phyloP scores from a whole-genome alignment of 2,888 invertebrate genomes.

The Drosophila atripex region DNA sequence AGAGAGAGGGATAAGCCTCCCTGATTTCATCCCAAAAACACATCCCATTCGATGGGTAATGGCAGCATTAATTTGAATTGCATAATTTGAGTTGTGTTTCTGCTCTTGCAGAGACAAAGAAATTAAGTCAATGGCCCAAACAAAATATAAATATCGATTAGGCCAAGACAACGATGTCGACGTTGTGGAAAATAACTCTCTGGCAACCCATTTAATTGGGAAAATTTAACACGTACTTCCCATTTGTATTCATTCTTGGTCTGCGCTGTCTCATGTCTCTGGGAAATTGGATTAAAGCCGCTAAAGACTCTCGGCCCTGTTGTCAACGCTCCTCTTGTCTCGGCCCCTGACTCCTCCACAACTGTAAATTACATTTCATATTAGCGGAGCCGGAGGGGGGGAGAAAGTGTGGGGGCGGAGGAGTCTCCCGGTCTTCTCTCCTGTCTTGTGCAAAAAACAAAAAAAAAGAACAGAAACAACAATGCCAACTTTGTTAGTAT shows the following conservation, averaged over 20 bases:
- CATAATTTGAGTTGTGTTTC: slow-evolving; percentile 71
- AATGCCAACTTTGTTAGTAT: slow-evolving; percentile 70
- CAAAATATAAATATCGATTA: slow-evolving; percentile 77
- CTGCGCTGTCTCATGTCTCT: slow-evolving; percentile 56
- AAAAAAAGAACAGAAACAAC: slow-evolving; percentile 8
- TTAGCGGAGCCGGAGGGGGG: slow-evolving; percentile 23
- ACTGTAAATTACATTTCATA: slow-evolving; percentile 74
- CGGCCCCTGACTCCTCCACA: slow-evolving; percentile 42
- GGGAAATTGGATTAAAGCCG: slow-evolving; percentile 76
- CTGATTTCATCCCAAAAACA: slow-evolving; percentile 12
- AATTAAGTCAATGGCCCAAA: slow-evolving; percentile 75
- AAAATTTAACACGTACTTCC: slow-evolving; percentile 82
- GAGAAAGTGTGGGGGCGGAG: slow-evolving; percentile 1
- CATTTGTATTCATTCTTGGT: slow-evolving; percentile 81
- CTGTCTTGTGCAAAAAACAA: slow-evolving; percentile 30
- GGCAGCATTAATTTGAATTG: slow-evolving; percentile 76
- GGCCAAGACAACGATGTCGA: slow-evolving; percentile 16
- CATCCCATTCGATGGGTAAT: slow-evolving; percentile 49
- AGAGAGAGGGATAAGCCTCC: slow-evolving; percentile 11
- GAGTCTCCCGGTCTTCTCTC: slow-evolving; percentile 6
- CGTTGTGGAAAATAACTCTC: slow-evolving; percentile 48
- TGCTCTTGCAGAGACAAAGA: slow-evolving; percentile 52
- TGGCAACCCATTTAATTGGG: slow-evolving; percentile 81
- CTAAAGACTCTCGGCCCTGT: slow-evolving; percentile 59
- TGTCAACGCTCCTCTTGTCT: slow-evolving; percentile 22